Percentiles rank a stretch among this genome's conserved stretches.
Conservation (phyloP, 2,113 vertebrate genomes). For the Alethe castanea region DNA sequence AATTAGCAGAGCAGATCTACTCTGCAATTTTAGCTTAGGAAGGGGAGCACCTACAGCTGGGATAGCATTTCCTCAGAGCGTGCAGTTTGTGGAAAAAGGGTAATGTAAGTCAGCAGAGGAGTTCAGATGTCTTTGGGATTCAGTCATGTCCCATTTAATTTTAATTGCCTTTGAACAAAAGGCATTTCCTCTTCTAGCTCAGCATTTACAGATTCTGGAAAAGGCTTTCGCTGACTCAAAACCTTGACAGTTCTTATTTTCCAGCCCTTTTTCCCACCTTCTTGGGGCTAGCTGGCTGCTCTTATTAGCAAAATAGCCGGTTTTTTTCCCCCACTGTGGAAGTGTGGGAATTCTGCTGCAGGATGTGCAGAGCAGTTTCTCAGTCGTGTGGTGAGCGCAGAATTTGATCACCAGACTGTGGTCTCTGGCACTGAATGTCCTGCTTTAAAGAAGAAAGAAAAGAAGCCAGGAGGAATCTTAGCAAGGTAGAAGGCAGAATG, state of each 20-base stretch:
- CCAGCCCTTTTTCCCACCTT: not conserved
- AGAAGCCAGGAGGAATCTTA: not conserved
- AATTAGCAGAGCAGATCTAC: not conserved
- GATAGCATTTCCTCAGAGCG: not conserved
- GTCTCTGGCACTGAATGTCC: not conserved
- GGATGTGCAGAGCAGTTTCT: not conserved
- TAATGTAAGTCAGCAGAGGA: conserved; percentile 3
- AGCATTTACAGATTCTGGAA: conserved; percentile 15
- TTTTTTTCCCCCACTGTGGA: not conserved
- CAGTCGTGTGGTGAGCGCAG: not conserved
- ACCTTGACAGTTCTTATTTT: conserved; percentile 1
- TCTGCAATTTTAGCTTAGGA: not conserved
- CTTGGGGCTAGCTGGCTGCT: conserved; percentile 18
- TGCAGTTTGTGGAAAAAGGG: not conserved
- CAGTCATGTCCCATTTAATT: conserved; percentile 46
- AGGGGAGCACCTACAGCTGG: not conserved
- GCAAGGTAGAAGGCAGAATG: not conserved
- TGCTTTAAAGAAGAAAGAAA: not conserved
- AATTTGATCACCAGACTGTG: not conserved
- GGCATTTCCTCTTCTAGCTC: conserved; percentile 22
- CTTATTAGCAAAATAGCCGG: not conserved
- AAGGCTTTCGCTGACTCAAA: conserved; percentile 38
- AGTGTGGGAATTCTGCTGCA: conserved; percentile 5
- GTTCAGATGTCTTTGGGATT: conserved; percentile 8
- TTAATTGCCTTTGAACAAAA: conserved; percentile 66